These are phyloP conservation scores for Muscidifurax raptorellus DNA, from an alignment of 1,140 invertebrate species.

Conservation along the genomic window DNA sequence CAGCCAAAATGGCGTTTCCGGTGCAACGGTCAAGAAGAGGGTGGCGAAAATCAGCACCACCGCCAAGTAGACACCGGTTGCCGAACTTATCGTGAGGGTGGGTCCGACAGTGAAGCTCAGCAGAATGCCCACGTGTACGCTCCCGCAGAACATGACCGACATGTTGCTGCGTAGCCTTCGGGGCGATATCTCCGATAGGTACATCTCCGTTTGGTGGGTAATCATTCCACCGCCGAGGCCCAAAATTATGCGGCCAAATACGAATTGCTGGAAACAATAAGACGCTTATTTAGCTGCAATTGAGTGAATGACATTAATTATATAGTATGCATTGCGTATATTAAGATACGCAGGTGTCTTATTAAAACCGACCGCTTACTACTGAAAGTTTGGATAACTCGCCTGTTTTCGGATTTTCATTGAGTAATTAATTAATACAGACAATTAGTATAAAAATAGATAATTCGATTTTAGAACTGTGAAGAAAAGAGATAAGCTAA, in stretches of 20 bases:
- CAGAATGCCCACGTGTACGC: constrained; percentile 14
- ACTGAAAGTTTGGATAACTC: too few relatives aligned
- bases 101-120: constrained; percentile 6
- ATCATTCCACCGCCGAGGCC: constrained; percentile 25
- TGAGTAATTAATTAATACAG: too few relatives aligned
- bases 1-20: constrained; percentile 24
- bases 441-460: too few relatives aligned
- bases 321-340: background rate
- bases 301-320: background rate
- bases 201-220: background rate
- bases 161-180: background rate
- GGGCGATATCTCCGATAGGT: constrained; percentile 15
- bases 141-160: background rate
- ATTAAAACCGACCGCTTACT: too few relatives aligned
- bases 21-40: background rate
- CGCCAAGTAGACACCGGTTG: background rate
- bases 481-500: too few relatives aligned
- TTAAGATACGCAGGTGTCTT: too few relatives aligned
- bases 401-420: too few relatives aligned
- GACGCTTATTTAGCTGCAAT: background rate
- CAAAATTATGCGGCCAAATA: constrained; percentile 1
- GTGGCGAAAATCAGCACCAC: background rate
- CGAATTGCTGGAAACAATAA: background rate
- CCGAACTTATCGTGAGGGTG: background rate
- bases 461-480: too few relatives aligned